A percentile compares a stretch with the other conserved stretches of the same genome.
Evolutionary conservation across 2,113 vertebrate genomes (phyloP).

Genomic region (Scytalopus superciliaris): DNA sequence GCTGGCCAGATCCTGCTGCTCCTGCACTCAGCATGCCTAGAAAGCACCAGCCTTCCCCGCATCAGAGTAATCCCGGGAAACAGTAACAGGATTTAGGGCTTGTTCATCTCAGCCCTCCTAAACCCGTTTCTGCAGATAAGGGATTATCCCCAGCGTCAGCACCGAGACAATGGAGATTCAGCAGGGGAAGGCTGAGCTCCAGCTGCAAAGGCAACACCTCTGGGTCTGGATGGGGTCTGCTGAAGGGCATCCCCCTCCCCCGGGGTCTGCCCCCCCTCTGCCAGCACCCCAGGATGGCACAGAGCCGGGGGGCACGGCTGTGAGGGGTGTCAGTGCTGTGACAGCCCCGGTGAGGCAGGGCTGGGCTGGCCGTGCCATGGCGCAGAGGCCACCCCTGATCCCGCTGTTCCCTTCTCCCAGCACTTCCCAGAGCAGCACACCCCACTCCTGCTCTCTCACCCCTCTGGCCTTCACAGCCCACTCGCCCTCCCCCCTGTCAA

Average conservation of each 20-base stretch:
- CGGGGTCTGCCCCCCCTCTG: not conserved
- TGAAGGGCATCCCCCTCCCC: not conserved
- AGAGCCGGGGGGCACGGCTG: accelerated
- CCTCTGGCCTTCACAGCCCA: not conserved
- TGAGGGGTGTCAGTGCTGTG: accelerated
- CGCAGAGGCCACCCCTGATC: accelerated
- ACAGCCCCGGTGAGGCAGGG: not conserved
- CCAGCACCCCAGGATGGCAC: not conserved
- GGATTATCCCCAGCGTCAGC: not conserved
- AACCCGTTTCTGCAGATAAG: slow-evolving; percentile 8
- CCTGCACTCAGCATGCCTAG: not conserved
- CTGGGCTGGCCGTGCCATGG: not conserved
- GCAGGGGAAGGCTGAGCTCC: not conserved
- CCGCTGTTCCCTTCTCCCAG: not conserved
- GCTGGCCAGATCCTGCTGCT: not conserved
- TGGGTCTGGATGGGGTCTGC: not conserved
- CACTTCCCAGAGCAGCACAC: not conserved
- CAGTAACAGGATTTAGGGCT: slow-evolving; percentile 28
- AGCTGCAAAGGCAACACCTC: accelerated
- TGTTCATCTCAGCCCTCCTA: slow-evolving; percentile 2
- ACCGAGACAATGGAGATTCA: not conserved
- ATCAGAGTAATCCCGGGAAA: not conserved
- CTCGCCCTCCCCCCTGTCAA: accelerated
- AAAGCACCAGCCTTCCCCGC: not conserved
- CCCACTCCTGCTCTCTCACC: not conserved